Conservation (phyloP, 2,797 vertebrate species). For the Antennarius maculatus region DNA sequence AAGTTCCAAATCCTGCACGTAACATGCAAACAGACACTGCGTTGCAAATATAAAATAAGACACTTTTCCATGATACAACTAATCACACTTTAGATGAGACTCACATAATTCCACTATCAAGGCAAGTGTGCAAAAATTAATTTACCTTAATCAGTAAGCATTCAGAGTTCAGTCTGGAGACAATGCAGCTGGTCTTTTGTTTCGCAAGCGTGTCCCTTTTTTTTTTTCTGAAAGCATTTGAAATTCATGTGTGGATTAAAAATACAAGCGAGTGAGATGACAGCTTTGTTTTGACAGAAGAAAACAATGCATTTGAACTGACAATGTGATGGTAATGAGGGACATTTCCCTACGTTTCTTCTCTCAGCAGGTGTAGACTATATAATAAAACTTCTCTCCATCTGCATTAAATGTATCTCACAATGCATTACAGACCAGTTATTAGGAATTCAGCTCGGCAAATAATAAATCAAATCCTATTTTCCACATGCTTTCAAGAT, state of each 20-base stretch:
- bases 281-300: background rate
- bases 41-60: background rate
- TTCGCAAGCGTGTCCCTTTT: constrained; percentile 15
- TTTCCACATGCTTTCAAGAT: constrained; percentile 38
- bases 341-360: background rate
- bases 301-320: background rate
- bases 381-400: background rate
- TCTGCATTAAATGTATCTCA: constrained; percentile 1
- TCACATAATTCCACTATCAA: constrained; percentile 8
- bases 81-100: constrained; percentile 16
- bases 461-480: constrained; percentile 39
- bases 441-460: constrained; percentile 15
- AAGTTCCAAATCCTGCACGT: background rate
- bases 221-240: constrained; percentile 3
- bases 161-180: constrained; percentile 5
- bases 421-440: constrained; percentile 9
- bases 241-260: constrained; percentile 5
- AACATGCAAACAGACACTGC: background rate
- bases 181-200: background rate
- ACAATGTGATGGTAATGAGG: constrained; percentile 6
- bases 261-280: background rate
- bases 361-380: background rate
- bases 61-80: background rate
- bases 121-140: background rate
- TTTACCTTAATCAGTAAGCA: background rate